These are phyloP conservation scores for Criorhina ranunculi DNA, from an alignment of 2,888 invertebrate species.

Conservation along the genomic window DNA sequence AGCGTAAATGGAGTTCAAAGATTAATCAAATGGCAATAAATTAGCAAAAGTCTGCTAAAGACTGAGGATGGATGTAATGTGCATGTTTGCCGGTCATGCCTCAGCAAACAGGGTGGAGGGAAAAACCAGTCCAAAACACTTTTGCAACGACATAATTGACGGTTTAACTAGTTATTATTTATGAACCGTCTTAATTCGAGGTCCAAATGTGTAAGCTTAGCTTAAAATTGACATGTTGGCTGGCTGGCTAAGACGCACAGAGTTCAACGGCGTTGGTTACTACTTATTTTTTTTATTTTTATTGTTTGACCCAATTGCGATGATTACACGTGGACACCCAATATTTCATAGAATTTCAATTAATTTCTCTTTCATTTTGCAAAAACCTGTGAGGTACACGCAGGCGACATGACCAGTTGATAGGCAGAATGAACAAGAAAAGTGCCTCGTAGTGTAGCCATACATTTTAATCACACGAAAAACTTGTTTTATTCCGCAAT, in stretches of 20 bases:
- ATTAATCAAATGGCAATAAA: constrained; percentile 73
- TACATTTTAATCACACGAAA: constrained; percentile 73
- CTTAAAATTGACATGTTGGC: constrained; percentile 35
- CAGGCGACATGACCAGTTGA: constrained; percentile 67
- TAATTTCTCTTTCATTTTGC: constrained; percentile 76
- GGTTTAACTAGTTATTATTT: constrained; percentile 44
- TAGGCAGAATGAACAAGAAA: constrained; percentile 66
- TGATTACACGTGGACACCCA: constrained; percentile 73
- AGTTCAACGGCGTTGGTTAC: constrained; percentile 28
- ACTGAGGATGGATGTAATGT: constrained; percentile 4
- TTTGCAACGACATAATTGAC: constrained; percentile 50
- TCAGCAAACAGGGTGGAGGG: neutral
- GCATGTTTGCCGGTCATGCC: constrained; percentile 4
- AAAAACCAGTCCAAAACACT: constrained; percentile 10
- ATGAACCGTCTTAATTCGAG: constrained; percentile 38
- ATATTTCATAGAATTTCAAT: constrained; percentile 73
- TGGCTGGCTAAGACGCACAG: neutral
- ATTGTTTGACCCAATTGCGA: constrained; percentile 71
- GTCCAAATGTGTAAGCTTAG: constrained; percentile 25
- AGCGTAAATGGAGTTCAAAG: constrained; percentile 64
- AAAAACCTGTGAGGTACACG: constrained; percentile 47
- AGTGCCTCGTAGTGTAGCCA: constrained; percentile 62
- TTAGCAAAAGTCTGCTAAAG: constrained; percentile 42
- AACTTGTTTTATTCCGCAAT: constrained; percentile 76
- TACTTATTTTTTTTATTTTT: constrained; percentile 49